Base-by-base conservation (phyloP, 2,797 vertebrate genomes). In the Heliangelus exortis region DNA sequence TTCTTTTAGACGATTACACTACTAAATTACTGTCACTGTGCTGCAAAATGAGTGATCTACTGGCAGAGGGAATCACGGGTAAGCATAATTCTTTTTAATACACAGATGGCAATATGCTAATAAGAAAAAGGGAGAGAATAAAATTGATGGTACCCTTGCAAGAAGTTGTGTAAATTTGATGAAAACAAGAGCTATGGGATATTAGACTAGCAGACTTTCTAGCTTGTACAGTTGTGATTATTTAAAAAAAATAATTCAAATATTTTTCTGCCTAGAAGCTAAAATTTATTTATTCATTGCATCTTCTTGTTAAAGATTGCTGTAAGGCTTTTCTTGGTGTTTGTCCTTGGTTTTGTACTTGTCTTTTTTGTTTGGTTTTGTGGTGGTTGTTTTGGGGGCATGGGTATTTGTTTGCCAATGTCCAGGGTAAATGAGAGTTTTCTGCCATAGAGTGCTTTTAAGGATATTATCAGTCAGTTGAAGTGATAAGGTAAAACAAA, bases 1-100 rank as follows among this genome's bases (percentile, higher is more conserved):
- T 99, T 96, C 98, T 99, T 93, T 96, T 99, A 95, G 99, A 99
- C 96, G 96, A 98, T 5, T 99, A 99, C 88, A 99, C 99, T 92
- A 99, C 99, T 72, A 99, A 98, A 71, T 98, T 99, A 36, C 97
- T 99, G 73, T 98, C 99, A 20, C 97, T 98, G 18, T 99, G 99
- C 96, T 99, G 99, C 98, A 99, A 98, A 97, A 99, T 99, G 99
- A 98, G 98, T 6, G 99, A 99, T 92, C 97, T 99, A 33, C 98
- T 99, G 97, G 95, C 98, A 36, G 99, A 99, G 84, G 98, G 98
- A 91, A 98, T 99, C 91, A 99, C 99, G 93, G 99, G 99, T 99
- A 96, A 97, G 97, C 96, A 33, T 80, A 61, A 26, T 48, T 89
- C 31, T 47, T 79, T 75, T n/a, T 50, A 51, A 55, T 65, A 11